Conservation (phyloP, 1,140 invertebrate genomes). For the Phocides pigmalion region DNA sequence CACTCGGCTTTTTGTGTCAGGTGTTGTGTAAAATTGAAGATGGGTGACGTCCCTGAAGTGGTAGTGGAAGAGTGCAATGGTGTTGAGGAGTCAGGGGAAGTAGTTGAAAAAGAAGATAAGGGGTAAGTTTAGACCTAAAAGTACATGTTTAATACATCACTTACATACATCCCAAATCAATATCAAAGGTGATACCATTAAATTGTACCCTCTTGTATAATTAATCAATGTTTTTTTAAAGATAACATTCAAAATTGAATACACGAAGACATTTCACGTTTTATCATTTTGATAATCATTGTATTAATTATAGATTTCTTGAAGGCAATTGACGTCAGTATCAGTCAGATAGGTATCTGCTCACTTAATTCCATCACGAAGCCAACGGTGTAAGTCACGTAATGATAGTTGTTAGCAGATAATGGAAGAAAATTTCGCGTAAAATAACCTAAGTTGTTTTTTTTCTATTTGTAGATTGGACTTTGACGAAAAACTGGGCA, state of each 20-base stretch:
- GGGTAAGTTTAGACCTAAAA: slow-evolving; percentile 62
- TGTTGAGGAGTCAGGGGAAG: slow-evolving; percentile 51
- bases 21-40: slow-evolving; percentile 51
- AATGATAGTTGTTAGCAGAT: neutral
- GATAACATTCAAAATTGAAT: neutral
- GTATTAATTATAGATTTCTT: neutral
- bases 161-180: too few relatives aligned
- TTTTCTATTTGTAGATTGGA: slow-evolving; percentile 84
- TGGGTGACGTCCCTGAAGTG: slow-evolving; percentile 72
- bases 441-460: slow-evolving; percentile 60
- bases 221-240: neutral
- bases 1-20: slow-evolving; percentile 46
- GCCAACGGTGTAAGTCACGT: neutral
- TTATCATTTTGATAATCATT: neutral
- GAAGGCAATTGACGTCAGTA: neutral
- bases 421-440: neutral
- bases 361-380: neutral
- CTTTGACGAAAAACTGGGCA: slow-evolving; percentile 83
- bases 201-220: too few relatives aligned
- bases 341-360: too few relatives aligned
- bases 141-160: too few relatives aligned
- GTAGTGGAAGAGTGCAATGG: slow-evolving; percentile 70
- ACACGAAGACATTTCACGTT: neutral
- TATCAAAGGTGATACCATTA: too few relatives aligned
- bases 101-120: slow-evolving; percentile 55